Evolutionary conservation across 1,140 invertebrate species (phyloP).

Genomic region (Seison nebaliae): DNA sequence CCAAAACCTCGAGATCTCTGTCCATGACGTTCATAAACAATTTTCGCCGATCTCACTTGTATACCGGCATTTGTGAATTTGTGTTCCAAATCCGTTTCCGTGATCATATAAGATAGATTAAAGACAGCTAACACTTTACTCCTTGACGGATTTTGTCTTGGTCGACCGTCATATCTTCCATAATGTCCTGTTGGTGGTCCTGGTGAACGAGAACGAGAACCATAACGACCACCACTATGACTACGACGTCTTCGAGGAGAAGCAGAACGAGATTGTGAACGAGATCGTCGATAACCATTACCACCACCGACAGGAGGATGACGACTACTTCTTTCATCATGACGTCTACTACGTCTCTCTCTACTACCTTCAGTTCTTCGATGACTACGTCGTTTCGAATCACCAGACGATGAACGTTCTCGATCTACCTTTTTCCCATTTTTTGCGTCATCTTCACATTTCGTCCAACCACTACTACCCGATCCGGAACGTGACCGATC

Average conservation of each 20-base stretch:
- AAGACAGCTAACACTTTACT: slow-evolving; percentile 75
- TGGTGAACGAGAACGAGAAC: background rate
- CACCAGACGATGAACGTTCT: background rate
- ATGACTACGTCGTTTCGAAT: background rate
- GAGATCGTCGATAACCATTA: background rate
- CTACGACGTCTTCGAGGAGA: no score
- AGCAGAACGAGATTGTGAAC: background rate
- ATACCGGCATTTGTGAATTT: slow-evolving; percentile 71
- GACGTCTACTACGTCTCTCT: background rate
- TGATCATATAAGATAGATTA: slow-evolving; percentile 65
- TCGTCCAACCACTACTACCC: background rate
- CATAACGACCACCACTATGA: slow-evolving; percentile 1
- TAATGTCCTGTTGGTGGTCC: background rate
- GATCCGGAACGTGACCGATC: background rate
- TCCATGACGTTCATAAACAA: slow-evolving; percentile 79
- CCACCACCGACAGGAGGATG: background rate
- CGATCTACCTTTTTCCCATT: no score
- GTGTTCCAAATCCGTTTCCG: slow-evolving; percentile 65
- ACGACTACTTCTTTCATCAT: background rate
- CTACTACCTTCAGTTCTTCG: background rate
- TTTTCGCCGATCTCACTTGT: slow-evolving; percentile 67
- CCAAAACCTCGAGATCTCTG: slow-evolving; percentile 73
- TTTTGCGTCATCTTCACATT: background rate
- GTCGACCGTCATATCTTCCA: background rate
- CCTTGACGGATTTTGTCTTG: slow-evolving; percentile 44